These are phyloP conservation scores for Theretra japonica DNA, from an alignment of 2,888 invertebrate genomes.

Conservation along the genomic window DNA sequence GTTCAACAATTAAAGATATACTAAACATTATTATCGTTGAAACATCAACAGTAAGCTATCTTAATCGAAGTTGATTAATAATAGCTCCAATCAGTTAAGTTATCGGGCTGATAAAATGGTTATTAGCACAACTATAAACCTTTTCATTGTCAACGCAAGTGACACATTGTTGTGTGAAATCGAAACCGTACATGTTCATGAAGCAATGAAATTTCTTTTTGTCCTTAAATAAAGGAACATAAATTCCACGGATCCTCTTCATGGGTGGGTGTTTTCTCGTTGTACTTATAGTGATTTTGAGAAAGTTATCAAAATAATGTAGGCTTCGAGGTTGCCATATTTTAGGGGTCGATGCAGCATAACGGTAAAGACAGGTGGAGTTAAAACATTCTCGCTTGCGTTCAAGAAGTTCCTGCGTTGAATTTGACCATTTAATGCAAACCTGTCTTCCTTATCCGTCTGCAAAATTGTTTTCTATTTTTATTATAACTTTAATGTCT, in stretches of 20 bases:
- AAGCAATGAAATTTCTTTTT: conserved; percentile 31
- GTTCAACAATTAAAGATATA: conserved; percentile 41
- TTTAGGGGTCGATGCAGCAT: conserved; percentile 67
- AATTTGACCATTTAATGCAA: conserved; percentile 42
- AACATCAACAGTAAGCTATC: conserved; percentile 16
- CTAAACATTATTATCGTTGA: conserved; percentile 25
- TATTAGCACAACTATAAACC: neutral
- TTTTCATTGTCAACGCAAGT: conserved; percentile 31
- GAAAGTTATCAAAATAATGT: conserved; percentile 74
- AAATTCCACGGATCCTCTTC: conserved; percentile 51
- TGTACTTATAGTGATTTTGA: conserved; percentile 48
- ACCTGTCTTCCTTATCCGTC: conserved; percentile 48
- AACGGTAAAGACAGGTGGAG: conserved; percentile 66
- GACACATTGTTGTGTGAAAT: conserved; percentile 37
- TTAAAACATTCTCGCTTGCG: conserved; percentile 40
- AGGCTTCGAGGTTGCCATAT: conserved; percentile 75
- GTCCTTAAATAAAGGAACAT: conserved; percentile 34
- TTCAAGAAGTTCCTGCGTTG: conserved; percentile 43
- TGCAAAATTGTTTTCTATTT: conserved; percentile 52
- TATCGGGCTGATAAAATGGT: neutral
- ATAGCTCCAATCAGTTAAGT: conserved; percentile 27
- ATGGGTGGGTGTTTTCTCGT: conserved; percentile 40
- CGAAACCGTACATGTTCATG: conserved; percentile 38
- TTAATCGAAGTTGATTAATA: conserved; percentile 22
- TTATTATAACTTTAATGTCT: conserved; percentile 44